Percentiles rank a stretch among this genome's conserved stretches.
phyloP scores from a whole-genome alignment of 2,113 vertebrate species.

The Dolichallabes microphthalmus region DNA sequence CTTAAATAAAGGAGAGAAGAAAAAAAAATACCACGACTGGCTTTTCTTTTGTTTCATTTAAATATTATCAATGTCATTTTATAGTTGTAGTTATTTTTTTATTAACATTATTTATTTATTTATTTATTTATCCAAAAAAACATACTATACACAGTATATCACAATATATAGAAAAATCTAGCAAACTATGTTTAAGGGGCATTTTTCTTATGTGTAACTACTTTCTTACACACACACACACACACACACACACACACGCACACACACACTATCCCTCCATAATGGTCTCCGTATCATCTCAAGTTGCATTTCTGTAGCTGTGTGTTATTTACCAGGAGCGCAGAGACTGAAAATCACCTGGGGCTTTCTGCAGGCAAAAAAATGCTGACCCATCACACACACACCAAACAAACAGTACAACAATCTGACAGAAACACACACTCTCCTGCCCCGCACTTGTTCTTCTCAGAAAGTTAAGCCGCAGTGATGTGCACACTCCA shows the following conservation, averaged over 20 bases:
- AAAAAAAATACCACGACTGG: background rate
- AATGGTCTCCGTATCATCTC: slow-evolving; percentile 5
- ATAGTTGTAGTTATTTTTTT: background rate
- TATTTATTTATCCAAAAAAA: too few relatives aligned
- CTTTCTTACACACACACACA: slow-evolving; percentile 10
- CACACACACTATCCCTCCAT: slow-evolving; percentile 25
- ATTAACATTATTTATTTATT: background rate
- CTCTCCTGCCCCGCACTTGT: background rate
- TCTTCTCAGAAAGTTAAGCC: background rate
- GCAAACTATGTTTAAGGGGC: too few relatives aligned
- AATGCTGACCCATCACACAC: slow-evolving; percentile 38
- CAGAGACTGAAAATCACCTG: slow-evolving; percentile 33
- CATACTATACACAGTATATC: too few relatives aligned
- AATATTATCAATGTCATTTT: background rate
- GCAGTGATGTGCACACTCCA: background rate
- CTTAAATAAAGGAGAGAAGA: background rate
- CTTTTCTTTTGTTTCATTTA: background rate
- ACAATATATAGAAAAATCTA: too few relatives aligned
- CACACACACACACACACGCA: slow-evolving; percentile 6
- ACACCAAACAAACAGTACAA: background rate
- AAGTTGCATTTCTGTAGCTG: slow-evolving; percentile 5
- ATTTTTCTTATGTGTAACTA: too few relatives aligned
- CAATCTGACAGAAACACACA: background rate
- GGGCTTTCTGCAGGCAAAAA: slow-evolving; percentile 40
- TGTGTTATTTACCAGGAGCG: slow-evolving; percentile 41